phyloP scores from a whole-genome alignment of 2,113 vertebrate species.

The Oryzias melastigma region DNA sequence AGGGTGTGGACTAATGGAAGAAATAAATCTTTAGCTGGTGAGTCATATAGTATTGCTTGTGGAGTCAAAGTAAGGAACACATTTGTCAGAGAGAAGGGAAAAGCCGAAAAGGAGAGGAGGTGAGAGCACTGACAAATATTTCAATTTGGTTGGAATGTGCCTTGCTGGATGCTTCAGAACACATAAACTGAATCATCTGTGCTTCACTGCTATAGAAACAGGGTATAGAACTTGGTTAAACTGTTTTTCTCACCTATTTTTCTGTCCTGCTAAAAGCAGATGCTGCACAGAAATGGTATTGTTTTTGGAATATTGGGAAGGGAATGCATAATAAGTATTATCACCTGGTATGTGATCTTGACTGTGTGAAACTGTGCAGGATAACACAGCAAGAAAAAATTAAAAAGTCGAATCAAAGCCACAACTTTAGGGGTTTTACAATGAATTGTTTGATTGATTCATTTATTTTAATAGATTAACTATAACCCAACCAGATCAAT shows the following conservation, averaged over 20 bases:
- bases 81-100: constrained; percentile 47
- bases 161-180: constrained; percentile 21
- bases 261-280: constrained; percentile 14
- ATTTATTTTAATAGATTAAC: too few species aligned
- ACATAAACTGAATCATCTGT: constrained; percentile 49
- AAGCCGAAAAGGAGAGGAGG: constrained; percentile 12
- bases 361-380: too few species aligned
- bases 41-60: constrained; percentile 47
- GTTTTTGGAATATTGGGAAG: neutral
- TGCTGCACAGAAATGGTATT: constrained; percentile 33
- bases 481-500: too few species aligned
- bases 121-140: constrained; percentile 49
- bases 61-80: constrained; percentile 27
- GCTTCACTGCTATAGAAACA: constrained; percentile 25
- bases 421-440: too few species aligned
- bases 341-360: too few species aligned
- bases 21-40: constrained; percentile 54
- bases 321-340: too few species aligned
- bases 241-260: constrained; percentile 26
- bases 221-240: constrained; percentile 35
- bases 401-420: too few species aligned
- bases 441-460: too few species aligned
- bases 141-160: constrained; percentile 47
- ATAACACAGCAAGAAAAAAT: too few species aligned
- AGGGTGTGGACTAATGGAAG: constrained; percentile 45